Conservation (phyloP, 1,140 invertebrate genomes). For the Drosophila subpulchrella region DNA sequence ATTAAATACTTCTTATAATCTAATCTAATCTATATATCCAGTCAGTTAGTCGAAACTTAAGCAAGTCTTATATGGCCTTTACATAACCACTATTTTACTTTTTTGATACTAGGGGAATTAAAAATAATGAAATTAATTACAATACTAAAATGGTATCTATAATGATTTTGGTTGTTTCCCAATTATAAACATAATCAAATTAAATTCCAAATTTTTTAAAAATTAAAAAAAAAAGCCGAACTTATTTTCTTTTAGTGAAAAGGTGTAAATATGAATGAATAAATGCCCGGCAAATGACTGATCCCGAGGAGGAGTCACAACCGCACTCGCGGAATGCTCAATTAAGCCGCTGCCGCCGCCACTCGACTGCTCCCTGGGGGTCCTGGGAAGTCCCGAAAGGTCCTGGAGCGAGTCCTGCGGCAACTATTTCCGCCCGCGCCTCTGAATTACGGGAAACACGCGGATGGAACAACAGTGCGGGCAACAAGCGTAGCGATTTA, state of each 20-base stretch:
- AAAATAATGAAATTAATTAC: too few relatives aligned
- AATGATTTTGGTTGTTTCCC: too few relatives aligned
- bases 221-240: not conserved
- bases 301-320: conserved; percentile 26
- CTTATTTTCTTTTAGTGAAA: conserved; percentile 15
- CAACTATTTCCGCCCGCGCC: conserved; percentile 74
- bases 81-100: too few relatives aligned
- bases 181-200: not conserved
- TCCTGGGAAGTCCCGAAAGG: conserved; percentile 9
- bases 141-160: too few relatives aligned
- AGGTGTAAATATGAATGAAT: conserved; percentile 42
- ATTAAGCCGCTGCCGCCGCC: conserved; percentile 61
- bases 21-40: too few relatives aligned
- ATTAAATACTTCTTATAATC: too few relatives aligned
- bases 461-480: conserved; percentile 8
- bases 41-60: too few relatives aligned
- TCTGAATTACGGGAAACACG: conserved; percentile 48
- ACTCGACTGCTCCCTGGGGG: conserved; percentile 52
- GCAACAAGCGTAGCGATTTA: conserved; percentile 78
- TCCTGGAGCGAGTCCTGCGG: conserved; percentile 37
- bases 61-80: too few relatives aligned
- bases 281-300: conserved; percentile 13
- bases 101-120: too few relatives aligned
- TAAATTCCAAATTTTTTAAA: not conserved
- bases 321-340: conserved; percentile 52